phyloP scores from a whole-genome alignment of 2,888 invertebrate species.

The Schizaphis graminum region DNA sequence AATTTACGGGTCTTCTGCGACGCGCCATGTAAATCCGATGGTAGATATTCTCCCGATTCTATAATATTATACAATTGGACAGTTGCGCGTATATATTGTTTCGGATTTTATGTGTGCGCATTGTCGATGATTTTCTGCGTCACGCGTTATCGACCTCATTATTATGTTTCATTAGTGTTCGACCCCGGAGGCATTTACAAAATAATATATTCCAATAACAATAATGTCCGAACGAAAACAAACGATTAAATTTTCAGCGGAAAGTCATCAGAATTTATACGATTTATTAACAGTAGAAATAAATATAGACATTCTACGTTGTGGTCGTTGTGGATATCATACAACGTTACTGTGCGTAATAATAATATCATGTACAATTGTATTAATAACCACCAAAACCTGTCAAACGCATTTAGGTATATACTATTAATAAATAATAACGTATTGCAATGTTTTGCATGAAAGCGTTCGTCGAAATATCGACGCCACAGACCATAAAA shows the following conservation, averaged over 20 bases:
- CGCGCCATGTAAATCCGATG: neutral
- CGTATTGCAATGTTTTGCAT: neutral
- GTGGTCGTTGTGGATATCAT: neutral
- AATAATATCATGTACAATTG: neutral
- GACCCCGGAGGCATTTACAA: neutral
- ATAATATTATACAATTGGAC: neutral
- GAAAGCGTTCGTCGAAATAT: neutral
- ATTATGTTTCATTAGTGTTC: neutral
- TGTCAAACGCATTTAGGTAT: neutral
- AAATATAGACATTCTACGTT: neutral
- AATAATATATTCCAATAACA: neutral
- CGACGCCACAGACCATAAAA: neutral
- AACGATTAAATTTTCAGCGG: neutral
- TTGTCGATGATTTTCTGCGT: neutral
- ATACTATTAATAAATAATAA: neutral
- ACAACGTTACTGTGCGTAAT: neutral
- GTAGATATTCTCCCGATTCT: neutral
- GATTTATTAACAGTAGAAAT: slow-evolving; percentile 12
- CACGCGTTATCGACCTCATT: neutral
- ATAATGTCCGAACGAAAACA: neutral
- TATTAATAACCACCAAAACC: neutral
- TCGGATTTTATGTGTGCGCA: neutral
- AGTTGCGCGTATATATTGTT: neutral
- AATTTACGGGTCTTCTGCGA: neutral
- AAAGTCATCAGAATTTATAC: neutral